Conservation (phyloP, 2,113 vertebrate genomes). For the Cryptomyrus ogoouensis region DNA sequence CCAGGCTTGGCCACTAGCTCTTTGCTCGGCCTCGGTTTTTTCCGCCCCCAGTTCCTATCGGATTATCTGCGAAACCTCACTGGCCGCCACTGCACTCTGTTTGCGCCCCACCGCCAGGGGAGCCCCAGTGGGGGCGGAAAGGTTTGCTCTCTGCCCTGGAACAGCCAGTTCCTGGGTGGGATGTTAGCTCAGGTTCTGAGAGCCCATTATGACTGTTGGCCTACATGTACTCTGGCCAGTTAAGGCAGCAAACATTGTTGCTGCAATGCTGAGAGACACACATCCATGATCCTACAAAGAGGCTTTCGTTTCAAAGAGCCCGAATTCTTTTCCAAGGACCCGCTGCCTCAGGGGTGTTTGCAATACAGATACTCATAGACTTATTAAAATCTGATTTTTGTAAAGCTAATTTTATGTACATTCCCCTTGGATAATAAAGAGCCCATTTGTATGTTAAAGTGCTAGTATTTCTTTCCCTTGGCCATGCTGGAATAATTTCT, state of each 20-base stretch:
- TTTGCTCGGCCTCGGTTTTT: not conserved
- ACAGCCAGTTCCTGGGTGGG: not conserved
- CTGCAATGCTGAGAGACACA: not conserved
- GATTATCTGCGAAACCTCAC: too few relatives aligned
- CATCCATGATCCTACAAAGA: not conserved
- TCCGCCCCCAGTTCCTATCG: not conserved
- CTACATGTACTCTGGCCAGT: not conserved
- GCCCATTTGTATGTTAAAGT: not conserved
- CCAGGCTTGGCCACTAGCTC: not conserved
- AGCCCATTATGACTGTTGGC: not conserved
- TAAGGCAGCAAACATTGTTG: not conserved
- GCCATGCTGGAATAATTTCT: not conserved
- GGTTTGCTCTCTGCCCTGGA: slow-evolving; percentile 6
- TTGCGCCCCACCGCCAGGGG: not conserved
- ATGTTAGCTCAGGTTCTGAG: not conserved
- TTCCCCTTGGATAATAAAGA: not conserved
- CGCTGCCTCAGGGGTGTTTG: not conserved
- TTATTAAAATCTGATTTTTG: not conserved
- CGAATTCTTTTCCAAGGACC: not conserved
- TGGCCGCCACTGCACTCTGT: not conserved
- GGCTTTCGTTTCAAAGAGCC: not conserved
- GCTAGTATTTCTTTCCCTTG: not conserved
- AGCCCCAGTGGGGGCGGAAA: not conserved
- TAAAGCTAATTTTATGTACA: not conserved
- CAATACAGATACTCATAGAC: not conserved